phyloP scores from a whole-genome alignment of 2,113 vertebrate species.

The Ochotona curzoniae region DNA sequence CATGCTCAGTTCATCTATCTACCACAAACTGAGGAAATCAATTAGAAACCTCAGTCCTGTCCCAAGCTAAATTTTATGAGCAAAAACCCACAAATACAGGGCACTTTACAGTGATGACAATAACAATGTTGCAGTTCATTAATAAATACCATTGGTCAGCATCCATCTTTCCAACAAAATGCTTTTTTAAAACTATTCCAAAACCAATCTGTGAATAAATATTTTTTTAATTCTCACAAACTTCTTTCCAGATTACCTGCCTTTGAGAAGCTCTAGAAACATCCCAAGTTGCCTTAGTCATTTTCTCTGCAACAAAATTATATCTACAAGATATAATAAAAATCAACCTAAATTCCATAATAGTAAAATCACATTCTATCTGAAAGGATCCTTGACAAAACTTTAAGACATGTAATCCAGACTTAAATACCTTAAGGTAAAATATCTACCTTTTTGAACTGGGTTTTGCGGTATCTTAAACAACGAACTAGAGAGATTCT shows the following conservation, averaged over 20 bases:
- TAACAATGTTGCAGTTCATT: constrained; percentile 44
- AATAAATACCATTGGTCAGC: not conserved
- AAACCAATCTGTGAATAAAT: not conserved
- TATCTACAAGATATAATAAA: not conserved
- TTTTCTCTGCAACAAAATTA: not conserved
- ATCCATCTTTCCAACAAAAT: constrained; percentile 20
- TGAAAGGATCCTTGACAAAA: constrained; percentile 6
- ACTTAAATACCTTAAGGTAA: constrained; percentile 15
- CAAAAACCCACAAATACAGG: constrained; percentile 28
- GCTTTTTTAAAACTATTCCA: not conserved
- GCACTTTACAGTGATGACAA: not conserved
- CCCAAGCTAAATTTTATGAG: constrained; percentile 28
- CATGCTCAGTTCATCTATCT: not conserved
- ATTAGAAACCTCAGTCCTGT: constrained; percentile 55
- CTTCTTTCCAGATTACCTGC: not conserved
- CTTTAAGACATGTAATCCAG: not conserved
- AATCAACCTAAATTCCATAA: not conserved
- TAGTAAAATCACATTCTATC: not conserved
- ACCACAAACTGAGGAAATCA: constrained; percentile 12
- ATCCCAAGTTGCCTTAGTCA: constrained; percentile 23
- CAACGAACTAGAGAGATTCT: not conserved
- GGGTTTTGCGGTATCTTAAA: not conserved
- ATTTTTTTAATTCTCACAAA: not conserved
- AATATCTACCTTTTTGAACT: constrained; percentile 19
- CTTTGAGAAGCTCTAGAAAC: constrained; percentile 6